A percentile compares a stretch with the other conserved stretches of the same genome.
Conservation (phyloP, 2,888 invertebrate species). For the Rotaria macrura region DNA sequence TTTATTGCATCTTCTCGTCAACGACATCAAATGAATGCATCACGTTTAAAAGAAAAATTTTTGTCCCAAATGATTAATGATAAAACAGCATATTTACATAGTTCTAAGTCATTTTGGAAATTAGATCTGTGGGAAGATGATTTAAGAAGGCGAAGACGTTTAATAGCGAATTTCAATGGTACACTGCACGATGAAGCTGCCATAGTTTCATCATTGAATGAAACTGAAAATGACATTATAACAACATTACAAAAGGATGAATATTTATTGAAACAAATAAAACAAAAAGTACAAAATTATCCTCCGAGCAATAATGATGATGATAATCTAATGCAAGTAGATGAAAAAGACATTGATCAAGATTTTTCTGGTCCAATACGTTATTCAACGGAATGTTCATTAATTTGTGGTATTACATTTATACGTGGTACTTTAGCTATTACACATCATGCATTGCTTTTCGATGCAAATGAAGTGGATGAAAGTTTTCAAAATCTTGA, state of each 20-base stretch:
- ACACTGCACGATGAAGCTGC: slow-evolving; percentile 77
- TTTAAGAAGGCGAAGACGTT: slow-evolving; percentile 79
- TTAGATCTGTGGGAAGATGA: slow-evolving; percentile 99
- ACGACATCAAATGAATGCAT: slow-evolving; percentile 82
- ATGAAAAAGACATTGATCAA: slow-evolving; percentile 56
- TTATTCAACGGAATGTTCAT: slow-evolving; percentile 52
- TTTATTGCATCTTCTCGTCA: slow-evolving; percentile 85
- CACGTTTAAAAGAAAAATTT: slow-evolving; percentile 64
- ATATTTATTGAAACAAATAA: slow-evolving; percentile 21
- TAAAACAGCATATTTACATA: slow-evolving; percentile 57
- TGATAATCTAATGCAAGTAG: slow-evolving; percentile 63
- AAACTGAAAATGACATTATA: slow-evolving; percentile 56
- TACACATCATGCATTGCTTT: slow-evolving; percentile 91
- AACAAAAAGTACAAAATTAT: slow-evolving; percentile 1
- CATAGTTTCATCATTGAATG: slow-evolving; percentile 58
- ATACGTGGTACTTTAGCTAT: slow-evolving; percentile 84
- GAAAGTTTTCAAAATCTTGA: slow-evolving; percentile 82
- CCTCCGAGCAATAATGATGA: slow-evolving; percentile 60
- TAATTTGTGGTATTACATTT: slow-evolving; percentile 53
- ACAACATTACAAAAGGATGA: slow-evolving; percentile 60
- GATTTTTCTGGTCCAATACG: slow-evolving; percentile 52
- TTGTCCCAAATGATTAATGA: slow-evolving; percentile 58
- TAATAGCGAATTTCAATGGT: slow-evolving; percentile 86
- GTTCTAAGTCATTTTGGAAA: slow-evolving; percentile 64
- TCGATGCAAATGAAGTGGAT: slow-evolving; percentile 96